Percentiles rank a stretch among this genome's conserved stretches.
Evolutionary conservation across 1,140 invertebrate species (phyloP).

Genomic region (Caenorhabditis tropicalis): DNA sequence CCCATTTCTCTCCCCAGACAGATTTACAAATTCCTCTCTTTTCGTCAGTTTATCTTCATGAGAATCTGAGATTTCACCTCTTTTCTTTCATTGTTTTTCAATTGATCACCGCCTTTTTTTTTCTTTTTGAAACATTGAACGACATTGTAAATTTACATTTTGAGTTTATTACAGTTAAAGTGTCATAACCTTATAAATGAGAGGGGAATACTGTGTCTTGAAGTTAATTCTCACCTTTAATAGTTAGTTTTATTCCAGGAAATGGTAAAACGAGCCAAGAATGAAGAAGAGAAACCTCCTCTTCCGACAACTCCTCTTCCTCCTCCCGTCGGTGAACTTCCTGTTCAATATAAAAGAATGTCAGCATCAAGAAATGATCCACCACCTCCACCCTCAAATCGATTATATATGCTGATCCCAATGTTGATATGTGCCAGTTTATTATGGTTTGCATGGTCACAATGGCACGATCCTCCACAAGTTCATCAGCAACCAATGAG

Average conservation of each 20-base stretch:
- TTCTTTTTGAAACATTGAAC: background rate
- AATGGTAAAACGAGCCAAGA: background rate
- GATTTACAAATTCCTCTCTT: background rate
- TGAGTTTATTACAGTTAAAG: too few relatives aligned
- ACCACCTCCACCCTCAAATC: background rate
- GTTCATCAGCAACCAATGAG: background rate
- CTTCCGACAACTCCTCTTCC: background rate
- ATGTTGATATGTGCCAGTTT: background rate
- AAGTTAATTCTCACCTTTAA: too few relatives aligned
- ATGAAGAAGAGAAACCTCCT: background rate
- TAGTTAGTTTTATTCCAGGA: background rate
- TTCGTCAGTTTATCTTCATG: background rate
- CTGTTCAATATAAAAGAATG: constrained; percentile 9
- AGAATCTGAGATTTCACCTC: background rate
- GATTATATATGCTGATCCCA: background rate
- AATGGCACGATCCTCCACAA: background rate
- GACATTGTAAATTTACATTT: background rate
- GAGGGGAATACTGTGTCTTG: too few relatives aligned
- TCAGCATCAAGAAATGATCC: background rate
- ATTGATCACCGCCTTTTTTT: background rate
- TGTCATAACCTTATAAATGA: too few relatives aligned
- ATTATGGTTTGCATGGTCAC: background rate
- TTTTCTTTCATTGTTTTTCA: background rate
- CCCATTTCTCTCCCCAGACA: background rate
- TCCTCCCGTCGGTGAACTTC: background rate